Percentiles rank a stretch among this genome's conserved stretches.
Evolutionary conservation across 1,140 invertebrate genomes (phyloP).

Genomic region (Penaeus vannamei): DNA sequence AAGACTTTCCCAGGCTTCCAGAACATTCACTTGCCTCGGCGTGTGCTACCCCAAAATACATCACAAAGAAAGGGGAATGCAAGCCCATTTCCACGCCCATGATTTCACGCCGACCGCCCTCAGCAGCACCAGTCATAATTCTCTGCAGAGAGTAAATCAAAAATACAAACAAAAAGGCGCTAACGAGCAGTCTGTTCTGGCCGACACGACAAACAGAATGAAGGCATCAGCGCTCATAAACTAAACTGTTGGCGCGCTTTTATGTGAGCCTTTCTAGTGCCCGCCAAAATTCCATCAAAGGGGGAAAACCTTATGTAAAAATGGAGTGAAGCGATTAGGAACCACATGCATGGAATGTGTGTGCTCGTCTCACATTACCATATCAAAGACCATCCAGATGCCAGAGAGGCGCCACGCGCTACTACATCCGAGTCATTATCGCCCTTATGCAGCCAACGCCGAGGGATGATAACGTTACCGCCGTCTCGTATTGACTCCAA

Average conservation of each 20-base stretch:
- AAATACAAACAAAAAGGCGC: no score
- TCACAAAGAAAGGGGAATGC: no score
- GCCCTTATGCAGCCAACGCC: slow-evolving; percentile 9
- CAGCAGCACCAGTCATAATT: no score
- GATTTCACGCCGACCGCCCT: no score
- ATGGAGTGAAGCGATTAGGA: slow-evolving; percentile 63
- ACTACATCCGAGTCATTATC: slow-evolving; percentile 22
- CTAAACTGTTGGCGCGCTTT: slow-evolving; percentile 41
- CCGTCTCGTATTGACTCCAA: slow-evolving; percentile 53
- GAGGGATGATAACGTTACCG: background rate
- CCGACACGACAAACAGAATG: slow-evolving; percentile 37
- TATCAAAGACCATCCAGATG: slow-evolving; percentile 50
- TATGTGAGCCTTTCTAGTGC: slow-evolving; percentile 38
- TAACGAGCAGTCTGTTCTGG: background rate
- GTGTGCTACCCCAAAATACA: no score
- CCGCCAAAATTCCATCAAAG: slow-evolving; percentile 56
- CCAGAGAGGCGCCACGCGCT: slow-evolving; percentile 24
- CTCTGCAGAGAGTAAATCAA: no score
- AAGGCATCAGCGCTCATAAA: slow-evolving; percentile 44
- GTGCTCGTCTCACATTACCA: slow-evolving; percentile 59
- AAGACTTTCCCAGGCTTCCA: no score
- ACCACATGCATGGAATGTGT: slow-evolving; percentile 62
- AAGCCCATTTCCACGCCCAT: no score
- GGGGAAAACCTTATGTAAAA: slow-evolving; percentile 61
- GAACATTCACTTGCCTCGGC: no score